Percentiles rank a stretch among this genome's conserved stretches.
These are phyloP conservation scores for Chiloscyllium plagiosum DNA, from an alignment of 2,113 vertebrate species.

Conservation along the genomic window DNA sequence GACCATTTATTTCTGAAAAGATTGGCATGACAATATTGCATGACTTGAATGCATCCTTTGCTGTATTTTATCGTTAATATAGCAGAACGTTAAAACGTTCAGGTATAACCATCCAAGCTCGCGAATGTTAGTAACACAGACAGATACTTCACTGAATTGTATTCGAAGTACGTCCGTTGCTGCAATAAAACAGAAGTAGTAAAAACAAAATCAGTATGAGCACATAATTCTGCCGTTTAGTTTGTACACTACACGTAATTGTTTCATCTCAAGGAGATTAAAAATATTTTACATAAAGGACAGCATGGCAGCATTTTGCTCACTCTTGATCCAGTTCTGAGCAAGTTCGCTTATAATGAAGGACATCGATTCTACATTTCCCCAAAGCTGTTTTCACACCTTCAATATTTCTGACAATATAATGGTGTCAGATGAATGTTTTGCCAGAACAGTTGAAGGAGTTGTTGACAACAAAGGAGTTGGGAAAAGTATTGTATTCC, in stretches of 20 bases:
- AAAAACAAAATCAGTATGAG: too few species aligned
- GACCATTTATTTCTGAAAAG: background rate
- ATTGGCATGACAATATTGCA: background rate
- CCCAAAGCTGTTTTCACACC: too few species aligned
- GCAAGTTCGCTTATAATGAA: too few species aligned
- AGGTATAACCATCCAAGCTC: background rate
- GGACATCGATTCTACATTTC: too few species aligned
- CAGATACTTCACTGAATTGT: constrained; percentile 12
- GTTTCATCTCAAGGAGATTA: too few species aligned
- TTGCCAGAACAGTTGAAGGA: too few species aligned
- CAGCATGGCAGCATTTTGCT: background rate
- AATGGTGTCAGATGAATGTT: background rate
- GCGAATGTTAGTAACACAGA: background rate
- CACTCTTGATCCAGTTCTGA: background rate
- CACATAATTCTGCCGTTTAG: too few species aligned
- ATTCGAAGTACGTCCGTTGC: background rate
- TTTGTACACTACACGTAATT: background rate
- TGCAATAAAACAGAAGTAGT: background rate
- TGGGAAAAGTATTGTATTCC: too few species aligned
- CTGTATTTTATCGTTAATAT: background rate
- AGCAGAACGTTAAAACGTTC: background rate
- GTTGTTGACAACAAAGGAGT: too few species aligned
- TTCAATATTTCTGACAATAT: background rate
- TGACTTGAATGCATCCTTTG: background rate
- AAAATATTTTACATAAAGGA: background rate